A percentile compares a stretch with the other conserved stretches of the same genome.
Conservation (phyloP, 2,888 invertebrate species). For the Boloria euphrosyne region DNA sequence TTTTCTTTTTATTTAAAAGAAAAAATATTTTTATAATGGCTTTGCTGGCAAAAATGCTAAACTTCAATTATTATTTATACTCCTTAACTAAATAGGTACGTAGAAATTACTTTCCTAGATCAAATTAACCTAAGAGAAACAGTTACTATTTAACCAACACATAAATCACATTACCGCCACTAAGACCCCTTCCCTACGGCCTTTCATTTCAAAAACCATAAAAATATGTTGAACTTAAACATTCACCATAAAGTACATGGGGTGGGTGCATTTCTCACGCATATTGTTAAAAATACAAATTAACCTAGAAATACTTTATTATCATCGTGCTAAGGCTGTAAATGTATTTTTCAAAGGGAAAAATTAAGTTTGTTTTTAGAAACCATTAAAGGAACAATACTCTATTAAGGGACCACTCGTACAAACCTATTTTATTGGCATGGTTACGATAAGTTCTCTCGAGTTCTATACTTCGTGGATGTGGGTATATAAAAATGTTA, state of each 20-base stretch:
- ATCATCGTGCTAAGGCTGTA: conserved; percentile 12
- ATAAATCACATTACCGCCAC: conserved; percentile 20
- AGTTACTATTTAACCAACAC: conserved; percentile 1
- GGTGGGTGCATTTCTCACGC: conserved; percentile 26
- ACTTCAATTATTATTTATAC: neutral
- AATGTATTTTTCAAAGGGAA: neutral
- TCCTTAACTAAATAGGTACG: conserved; percentile 1
- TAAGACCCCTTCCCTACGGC: conserved; percentile 3
- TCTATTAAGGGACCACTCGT: conserved; percentile 24
- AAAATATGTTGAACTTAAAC: conserved; percentile 28
- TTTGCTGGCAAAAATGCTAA: neutral
- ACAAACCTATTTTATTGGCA: conserved; percentile 21
- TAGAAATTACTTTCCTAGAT: neutral
- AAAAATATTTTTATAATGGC: too few species aligned
- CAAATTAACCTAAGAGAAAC: conserved; percentile 10
- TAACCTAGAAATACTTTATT: neutral
- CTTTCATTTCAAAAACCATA: conserved; percentile 30
- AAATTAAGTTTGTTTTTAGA: conserved; percentile 9
- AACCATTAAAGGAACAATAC: conserved; percentile 26
- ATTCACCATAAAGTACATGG: conserved; percentile 19
- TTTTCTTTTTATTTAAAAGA: too few species aligned
- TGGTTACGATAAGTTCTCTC: conserved; percentile 10
- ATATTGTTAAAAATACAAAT: conserved; percentile 17
- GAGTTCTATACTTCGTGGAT: conserved; percentile 4
- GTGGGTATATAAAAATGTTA: neutral